A percentile compares a stretch with the other conserved stretches of the same genome.
Evolutionary conservation across 2,797 vertebrate genomes (phyloP).

Genomic region (Borostomias antarcticus): DNA sequence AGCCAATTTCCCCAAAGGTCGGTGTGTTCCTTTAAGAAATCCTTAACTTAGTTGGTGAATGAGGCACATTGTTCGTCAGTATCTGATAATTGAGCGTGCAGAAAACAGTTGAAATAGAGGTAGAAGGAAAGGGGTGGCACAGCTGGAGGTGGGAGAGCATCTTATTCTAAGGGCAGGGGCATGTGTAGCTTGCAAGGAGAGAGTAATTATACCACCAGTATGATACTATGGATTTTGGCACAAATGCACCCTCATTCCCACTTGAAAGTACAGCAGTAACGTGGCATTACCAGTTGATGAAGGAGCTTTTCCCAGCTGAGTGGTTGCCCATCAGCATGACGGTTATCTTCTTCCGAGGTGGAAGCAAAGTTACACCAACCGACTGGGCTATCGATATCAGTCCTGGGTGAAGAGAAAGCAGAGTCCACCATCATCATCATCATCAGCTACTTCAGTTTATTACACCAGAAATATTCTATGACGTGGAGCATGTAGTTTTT

Average conservation of each 20-base stretch:
- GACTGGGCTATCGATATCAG: conserved; percentile 77
- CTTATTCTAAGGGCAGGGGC: too few species aligned
- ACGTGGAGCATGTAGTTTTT: too few species aligned
- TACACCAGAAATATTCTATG: too few species aligned
- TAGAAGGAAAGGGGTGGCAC: background rate
- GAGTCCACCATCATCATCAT: too few species aligned
- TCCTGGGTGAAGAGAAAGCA: conserved; percentile 57
- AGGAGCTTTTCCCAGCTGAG: conserved; percentile 88
- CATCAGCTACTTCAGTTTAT: background rate
- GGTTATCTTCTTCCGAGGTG: conserved; percentile 85
- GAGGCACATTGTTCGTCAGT: too few species aligned
- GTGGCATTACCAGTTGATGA: conserved; percentile 83
- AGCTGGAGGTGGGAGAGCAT: too few species aligned
- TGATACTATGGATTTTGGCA: background rate
- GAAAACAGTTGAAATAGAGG: background rate
- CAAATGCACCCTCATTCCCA: background rate
- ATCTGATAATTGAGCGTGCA: too few species aligned
- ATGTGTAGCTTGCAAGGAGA: too few species aligned
- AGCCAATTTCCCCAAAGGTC: too few species aligned
- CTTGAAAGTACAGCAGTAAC: background rate
- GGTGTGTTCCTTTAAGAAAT: too few species aligned
- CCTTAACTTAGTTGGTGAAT: too few species aligned
- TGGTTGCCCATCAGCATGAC: conserved; percentile 88
- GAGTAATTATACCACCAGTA: too few species aligned
- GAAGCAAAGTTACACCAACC: conserved; percentile 77